These are phyloP conservation scores for Drosophila setifemur DNA, from an alignment of 1,140 invertebrate species.

Conservation along the genomic window DNA sequence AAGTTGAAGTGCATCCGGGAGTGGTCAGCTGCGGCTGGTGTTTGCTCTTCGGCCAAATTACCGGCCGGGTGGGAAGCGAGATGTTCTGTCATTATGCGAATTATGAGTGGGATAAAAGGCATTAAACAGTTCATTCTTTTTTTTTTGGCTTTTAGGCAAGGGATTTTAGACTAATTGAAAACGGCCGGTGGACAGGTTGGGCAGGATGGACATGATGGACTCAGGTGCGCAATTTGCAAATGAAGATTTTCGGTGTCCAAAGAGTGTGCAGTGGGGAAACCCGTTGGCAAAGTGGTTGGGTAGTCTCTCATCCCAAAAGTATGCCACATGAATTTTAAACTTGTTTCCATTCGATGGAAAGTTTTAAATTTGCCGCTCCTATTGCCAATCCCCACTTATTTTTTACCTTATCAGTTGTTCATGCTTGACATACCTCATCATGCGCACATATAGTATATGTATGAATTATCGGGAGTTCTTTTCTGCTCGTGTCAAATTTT, in stretches of 20 bases:
- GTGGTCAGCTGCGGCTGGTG: slow-evolving; percentile 62
- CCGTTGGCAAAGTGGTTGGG: neutral
- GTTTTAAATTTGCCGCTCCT: too few species aligned
- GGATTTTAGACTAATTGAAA: slow-evolving; percentile 81
- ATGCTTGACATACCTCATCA: slow-evolving; percentile 74
- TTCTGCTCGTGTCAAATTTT: slow-evolving; percentile 56
- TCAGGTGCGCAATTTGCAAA: slow-evolving; percentile 65
- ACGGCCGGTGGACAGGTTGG: slow-evolving; percentile 1
- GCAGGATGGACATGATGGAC: neutral
- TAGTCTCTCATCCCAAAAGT: slow-evolving; percentile 17
- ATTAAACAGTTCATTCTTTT: slow-evolving; percentile 69
- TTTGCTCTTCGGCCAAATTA: slow-evolving; percentile 62
- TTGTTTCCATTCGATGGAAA: neutral
- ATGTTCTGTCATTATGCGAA: slow-evolving; percentile 77
- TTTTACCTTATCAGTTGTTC: slow-evolving; percentile 61
- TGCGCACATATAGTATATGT: slow-evolving; percentile 34
- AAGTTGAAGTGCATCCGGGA: slow-evolving; percentile 81
- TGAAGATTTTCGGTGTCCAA: slow-evolving; percentile 11
- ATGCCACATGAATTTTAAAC: slow-evolving; percentile 17
- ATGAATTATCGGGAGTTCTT: slow-evolving; percentile 38
- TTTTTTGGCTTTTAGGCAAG: slow-evolving; percentile 19
- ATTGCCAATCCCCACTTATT: slow-evolving; percentile 11
- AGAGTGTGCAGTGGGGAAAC: neutral
- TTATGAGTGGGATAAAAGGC: slow-evolving; percentile 81
- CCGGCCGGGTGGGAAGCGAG: slow-evolving; percentile 25